phyloP scores from a whole-genome alignment of 2,113 vertebrate genomes.

The Bufo gargarizans region DNA sequence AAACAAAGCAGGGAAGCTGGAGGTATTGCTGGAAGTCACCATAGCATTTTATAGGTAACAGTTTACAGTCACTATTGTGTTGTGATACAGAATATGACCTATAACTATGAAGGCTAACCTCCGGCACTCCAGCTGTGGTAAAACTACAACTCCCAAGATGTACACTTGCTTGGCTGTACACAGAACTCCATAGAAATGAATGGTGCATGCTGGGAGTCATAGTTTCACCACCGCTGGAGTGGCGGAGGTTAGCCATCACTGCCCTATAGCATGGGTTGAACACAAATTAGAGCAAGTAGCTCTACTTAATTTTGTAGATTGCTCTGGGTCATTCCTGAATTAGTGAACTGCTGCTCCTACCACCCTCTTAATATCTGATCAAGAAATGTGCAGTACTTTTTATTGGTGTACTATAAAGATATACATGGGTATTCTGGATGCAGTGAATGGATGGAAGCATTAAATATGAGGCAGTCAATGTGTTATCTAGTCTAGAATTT shows the following conservation, averaged over 20 bases:
- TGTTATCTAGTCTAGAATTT: not conserved
- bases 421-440: not conserved
- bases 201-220: no score
- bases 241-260: no score
- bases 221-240: no score
- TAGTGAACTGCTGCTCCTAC: not conserved
- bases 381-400: not conserved
- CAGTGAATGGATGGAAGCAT: not conserved
- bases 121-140: no score
- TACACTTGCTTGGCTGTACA: no score
- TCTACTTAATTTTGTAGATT: not conserved
- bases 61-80: not conserved
- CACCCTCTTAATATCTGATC: not conserved
- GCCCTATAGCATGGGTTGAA: not conserved
- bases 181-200: no score
- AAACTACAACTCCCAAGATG: no score
- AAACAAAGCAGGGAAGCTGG: not conserved
- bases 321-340: no score
- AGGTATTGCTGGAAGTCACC: not conserved
- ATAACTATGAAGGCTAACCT: no score
- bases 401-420: not conserved
- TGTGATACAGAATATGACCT: not conserved
- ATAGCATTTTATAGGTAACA: not conserved
- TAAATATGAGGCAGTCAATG: not conserved
- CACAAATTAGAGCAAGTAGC: not conserved